These are phyloP conservation scores for Caracal caracal DNA, from an alignment of 2,113 vertebrate genomes.

Conservation along the genomic window DNA sequence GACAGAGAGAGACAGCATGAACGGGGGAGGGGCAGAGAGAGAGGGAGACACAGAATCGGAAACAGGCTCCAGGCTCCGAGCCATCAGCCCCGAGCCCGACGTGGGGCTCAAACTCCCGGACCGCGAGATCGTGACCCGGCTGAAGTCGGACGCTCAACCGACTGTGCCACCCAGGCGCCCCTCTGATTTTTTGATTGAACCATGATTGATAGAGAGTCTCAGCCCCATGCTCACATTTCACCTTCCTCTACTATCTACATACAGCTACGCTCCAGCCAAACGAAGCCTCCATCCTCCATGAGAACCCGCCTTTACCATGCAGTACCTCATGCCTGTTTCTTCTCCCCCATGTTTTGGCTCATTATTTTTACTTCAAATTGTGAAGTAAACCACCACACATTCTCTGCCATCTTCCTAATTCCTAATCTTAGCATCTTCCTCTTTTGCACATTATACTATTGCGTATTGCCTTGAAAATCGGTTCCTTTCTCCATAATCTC, in stretches of 20 bases:
- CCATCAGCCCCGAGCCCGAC: too few species aligned
- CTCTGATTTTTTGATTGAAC: neutral
- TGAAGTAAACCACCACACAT: neutral
- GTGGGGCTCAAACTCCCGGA: too few species aligned
- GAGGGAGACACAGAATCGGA: too few species aligned
- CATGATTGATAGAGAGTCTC: neutral
- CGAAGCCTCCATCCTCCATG: too few species aligned
- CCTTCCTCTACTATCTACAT: neutral
- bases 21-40: too few species aligned
- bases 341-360: neutral
- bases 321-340: neutral
- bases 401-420: neutral
- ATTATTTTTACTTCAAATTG: neutral
- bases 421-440: neutral
- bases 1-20: too few species aligned
- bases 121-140: too few species aligned
- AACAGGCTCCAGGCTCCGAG: too few species aligned
- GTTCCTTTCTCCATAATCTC: neutral
- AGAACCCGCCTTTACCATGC: neutral
- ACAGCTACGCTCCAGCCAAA: neutral
- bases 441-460: neutral
- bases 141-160: too few species aligned
- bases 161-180: too few species aligned
- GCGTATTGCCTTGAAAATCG: neutral
- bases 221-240: neutral